phyloP scores from a whole-genome alignment of 2,113 vertebrate species.

The Speoplatyrhinus poulsoni region DNA sequence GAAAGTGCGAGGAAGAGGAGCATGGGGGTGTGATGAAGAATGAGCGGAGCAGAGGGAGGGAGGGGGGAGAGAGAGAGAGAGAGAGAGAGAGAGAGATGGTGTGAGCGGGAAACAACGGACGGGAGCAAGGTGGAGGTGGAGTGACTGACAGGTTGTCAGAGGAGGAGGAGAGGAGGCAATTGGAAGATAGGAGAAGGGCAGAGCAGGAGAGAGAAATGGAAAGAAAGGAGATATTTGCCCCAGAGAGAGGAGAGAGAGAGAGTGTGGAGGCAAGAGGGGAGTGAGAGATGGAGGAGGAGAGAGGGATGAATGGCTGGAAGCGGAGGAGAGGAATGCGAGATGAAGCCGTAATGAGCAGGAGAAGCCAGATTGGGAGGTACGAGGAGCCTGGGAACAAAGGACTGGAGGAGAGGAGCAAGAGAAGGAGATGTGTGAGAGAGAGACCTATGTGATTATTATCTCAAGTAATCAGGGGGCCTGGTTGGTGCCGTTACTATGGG shows the following conservation, averaged over 20 bases:
- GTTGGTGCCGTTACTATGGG: constrained; percentile 15
- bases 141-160: constrained; percentile 30
- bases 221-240: constrained; percentile 5
- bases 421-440: constrained; percentile 1
- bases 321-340: neutral
- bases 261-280: constrained; percentile 3
- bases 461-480: neutral
- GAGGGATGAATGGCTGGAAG: constrained; percentile 27
- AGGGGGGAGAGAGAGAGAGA: constrained; percentile 6
- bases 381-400: constrained; percentile 2
- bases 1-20: constrained; percentile 3
- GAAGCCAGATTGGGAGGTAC: constrained; percentile 3
- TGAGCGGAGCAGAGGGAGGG: neutral
- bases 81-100: neutral
- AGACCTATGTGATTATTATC: constrained; percentile 8
- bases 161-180: constrained; percentile 2
- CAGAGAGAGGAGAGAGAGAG: neutral
- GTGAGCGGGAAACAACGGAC: constrained; percentile 18
- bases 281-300: neutral
- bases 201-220: neutral
- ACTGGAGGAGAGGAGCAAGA: constrained; percentile 1
- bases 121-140: constrained; percentile 20
- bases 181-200: constrained; percentile 7
- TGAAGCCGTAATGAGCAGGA: constrained; percentile 12
- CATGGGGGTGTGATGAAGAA: neutral